Conservation (phyloP, 2,888 invertebrate genomes). For the Nomada goodeniana region DNA sequence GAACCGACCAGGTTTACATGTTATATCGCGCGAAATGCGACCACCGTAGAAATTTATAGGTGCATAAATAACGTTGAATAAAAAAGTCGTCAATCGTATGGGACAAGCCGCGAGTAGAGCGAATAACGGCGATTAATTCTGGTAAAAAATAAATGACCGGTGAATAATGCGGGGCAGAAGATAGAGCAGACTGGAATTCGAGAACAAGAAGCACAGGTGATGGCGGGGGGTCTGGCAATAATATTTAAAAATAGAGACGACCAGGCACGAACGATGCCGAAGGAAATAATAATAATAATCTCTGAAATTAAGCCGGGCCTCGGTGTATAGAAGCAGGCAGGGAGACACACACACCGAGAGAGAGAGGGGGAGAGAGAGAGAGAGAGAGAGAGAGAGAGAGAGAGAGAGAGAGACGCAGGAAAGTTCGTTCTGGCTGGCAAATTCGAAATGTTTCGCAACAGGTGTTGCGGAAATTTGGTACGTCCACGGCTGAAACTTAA, state of each 20-base stretch:
- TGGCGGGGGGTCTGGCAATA: slow-evolving; percentile 55
- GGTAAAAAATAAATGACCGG: slow-evolving; percentile 49
- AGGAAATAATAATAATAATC: slow-evolving; percentile 66
- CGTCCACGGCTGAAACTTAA: slow-evolving; percentile 71
- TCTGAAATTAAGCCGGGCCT: slow-evolving; percentile 67
- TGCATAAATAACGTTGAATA: slow-evolving; percentile 26
- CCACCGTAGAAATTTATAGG: background rate
- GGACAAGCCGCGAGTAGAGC: slow-evolving; percentile 3
- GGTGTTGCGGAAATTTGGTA: slow-evolving; percentile 75
- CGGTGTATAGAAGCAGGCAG: background rate
- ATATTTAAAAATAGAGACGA: slow-evolving; percentile 71
- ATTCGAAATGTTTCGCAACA: slow-evolving; percentile 74
- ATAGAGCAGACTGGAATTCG: slow-evolving; percentile 56
- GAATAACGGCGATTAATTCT: slow-evolving; percentile 31
- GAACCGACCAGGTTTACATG: background rate
- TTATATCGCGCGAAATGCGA: background rate
- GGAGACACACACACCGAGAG: background rate
- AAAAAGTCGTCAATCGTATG: slow-evolving; percentile 4
- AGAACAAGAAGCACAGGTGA: slow-evolving; percentile 15
- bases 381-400: background rate
- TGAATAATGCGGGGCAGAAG: slow-evolving; percentile 45
- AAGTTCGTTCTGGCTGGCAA: slow-evolving; percentile 69
- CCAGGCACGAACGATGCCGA: slow-evolving; percentile 35
- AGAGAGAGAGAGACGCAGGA: slow-evolving; percentile 29
- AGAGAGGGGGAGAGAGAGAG: background rate